Evolutionary conservation across 2,888 invertebrate species (phyloP), one percentile per base, ranked within the genome.

Genomic region (Oscheius onirici): DNA sequence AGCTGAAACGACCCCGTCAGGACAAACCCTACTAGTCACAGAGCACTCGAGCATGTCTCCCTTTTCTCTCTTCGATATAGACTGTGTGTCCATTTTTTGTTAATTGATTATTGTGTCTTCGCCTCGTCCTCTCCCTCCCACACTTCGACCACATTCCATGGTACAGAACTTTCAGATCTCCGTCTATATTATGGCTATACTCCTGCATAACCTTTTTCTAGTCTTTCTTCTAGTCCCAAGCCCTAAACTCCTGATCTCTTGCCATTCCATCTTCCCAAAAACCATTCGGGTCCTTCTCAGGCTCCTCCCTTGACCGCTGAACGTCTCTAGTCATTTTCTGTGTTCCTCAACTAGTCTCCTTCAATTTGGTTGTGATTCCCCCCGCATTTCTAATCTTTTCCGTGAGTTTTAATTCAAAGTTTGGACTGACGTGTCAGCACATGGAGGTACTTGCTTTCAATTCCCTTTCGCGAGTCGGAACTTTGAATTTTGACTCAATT

Each of bases 11-110:
- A 91, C 97, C 97, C 91, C 95, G 96, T 90, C 95, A 95, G 89
- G 95, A 93, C 91, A 92, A 95, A 91, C 96, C 96, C 89, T 97
- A 97, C 92, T 97, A 94, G n/a, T n/a, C n/a, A n/a, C n/a, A n/a
- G n/a, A n/a, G 26, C 43, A n/a, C 26, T 41, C 3, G 22, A 26
- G 24, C 28, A 24, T 34, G 13, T 34, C 28, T 34, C 17, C 20
- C n/a, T 57, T 34, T 34, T 40, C n/a, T 17, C 26, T 22, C 17
- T 34, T 20, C 24, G 20, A 26, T 57, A 34, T 57, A 34, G 11
- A 26, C 57, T 34, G 17, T 57, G 17, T 57, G 11, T 40, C 34
- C 28, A 28, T 57, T 17, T 17, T 11, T 17, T 22, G 26, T 55
- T 26, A 55, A 22, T 55, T 22, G 15, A 55, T 26, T 51, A 51